These are phyloP conservation scores for Diabrotica undecimpunctata DNA, from an alignment of 1,140 invertebrate genomes.

Conservation along the genomic window DNA sequence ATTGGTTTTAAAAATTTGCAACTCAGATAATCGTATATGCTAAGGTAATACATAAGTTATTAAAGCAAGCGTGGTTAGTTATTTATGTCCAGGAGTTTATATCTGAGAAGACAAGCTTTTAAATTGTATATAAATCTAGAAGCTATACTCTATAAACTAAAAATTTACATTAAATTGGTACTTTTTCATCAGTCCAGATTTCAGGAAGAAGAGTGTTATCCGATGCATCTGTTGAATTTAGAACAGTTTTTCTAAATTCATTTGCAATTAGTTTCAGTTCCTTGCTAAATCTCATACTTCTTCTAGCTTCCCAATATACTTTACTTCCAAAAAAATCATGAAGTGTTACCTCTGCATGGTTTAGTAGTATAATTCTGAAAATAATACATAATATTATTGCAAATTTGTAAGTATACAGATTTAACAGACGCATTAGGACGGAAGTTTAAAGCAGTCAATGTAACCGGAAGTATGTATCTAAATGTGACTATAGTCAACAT, in stretches of 20 bases:
- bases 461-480: too few species aligned
- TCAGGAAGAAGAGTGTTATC: conserved; percentile 58
- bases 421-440: neutral
- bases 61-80: too few species aligned
- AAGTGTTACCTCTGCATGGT: conserved; percentile 83
- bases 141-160: too few species aligned
- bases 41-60: too few species aligned
- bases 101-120: too few species aligned
- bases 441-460: too few species aligned
- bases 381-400: conserved; percentile 9
- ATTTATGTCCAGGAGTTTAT: too few species aligned
- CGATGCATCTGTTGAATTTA: conserved; percentile 65
- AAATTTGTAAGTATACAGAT: neutral
- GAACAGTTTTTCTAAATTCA: conserved; percentile 62
- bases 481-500: too few species aligned
- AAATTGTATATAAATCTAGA: too few species aligned
- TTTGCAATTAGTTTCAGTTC: conserved; percentile 66
- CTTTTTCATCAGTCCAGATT: conserved; percentile 65
- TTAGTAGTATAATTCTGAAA: conserved; percentile 69
- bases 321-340: conserved; percentile 81
- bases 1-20: too few species aligned
- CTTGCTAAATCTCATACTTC: conserved; percentile 86
- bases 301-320: conserved; percentile 80
- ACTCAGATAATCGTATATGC: too few species aligned
- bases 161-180: conserved; percentile 36